Evolutionary conservation across 2,113 vertebrate genomes (phyloP).

Genomic region (Heterotilapia buettikoferi): DNA sequence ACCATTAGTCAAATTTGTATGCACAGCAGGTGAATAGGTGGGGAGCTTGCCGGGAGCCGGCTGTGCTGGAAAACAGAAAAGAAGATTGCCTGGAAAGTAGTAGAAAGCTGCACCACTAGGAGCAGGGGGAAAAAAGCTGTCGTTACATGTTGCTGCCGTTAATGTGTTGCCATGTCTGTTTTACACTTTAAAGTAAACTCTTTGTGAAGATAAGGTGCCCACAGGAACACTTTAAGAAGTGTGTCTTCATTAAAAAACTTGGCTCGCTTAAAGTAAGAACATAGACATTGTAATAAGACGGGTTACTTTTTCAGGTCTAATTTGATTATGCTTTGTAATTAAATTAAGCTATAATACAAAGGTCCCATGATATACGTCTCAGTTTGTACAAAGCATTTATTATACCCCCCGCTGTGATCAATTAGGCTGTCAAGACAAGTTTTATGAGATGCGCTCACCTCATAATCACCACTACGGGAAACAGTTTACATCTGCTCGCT

Average conservation of each 20-base stretch:
- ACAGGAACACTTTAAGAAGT: neutral
- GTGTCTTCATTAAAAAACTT: constrained; percentile 8
- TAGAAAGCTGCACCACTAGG: neutral
- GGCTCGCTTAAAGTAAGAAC: neutral
- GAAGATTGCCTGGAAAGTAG: neutral
- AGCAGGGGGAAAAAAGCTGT: neutral
- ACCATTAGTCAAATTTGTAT: constrained; percentile 38
- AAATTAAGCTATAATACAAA: constrained; percentile 55
- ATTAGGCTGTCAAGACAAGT: constrained; percentile 66
- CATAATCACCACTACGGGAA: constrained; percentile 54
- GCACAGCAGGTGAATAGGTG: constrained; percentile 2
- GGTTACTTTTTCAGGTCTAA: constrained; percentile 39
- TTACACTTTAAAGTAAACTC: neutral
- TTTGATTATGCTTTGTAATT: constrained; percentile 61
- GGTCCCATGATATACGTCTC: constrained; percentile 46
- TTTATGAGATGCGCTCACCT: constrained; percentile 58
- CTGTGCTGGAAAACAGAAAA: neutral
- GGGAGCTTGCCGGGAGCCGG: neutral
- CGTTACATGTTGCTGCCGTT: neutral
- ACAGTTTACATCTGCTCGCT: constrained; percentile 34
- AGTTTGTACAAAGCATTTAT: constrained; percentile 53
- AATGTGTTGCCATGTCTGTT: neutral
- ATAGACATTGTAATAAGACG: constrained; percentile 10
- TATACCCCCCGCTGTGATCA: constrained; percentile 62
- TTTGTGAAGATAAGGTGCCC: neutral